These are phyloP conservation scores for Fulica atra DNA, from an alignment of 2,113 vertebrate species.

Conservation along the genomic window DNA sequence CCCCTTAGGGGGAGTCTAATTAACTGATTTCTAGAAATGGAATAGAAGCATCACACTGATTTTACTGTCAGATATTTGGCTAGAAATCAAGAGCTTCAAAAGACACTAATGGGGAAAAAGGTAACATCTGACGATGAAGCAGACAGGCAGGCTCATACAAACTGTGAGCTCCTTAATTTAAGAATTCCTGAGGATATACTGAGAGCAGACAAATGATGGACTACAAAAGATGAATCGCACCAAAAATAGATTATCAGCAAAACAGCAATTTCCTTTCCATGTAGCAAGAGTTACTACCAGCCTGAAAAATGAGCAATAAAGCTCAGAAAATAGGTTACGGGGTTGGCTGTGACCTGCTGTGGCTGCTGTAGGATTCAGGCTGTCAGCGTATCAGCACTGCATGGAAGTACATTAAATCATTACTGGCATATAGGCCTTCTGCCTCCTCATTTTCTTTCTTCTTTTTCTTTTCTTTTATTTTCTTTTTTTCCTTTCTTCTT, in stretches of 20 bases:
- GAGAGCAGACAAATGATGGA: not conserved
- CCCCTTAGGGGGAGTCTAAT: conserved; percentile 52
- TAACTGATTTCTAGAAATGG: conserved; percentile 31
- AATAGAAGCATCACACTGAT: conserved; percentile 12
- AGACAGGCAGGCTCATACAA: conserved; percentile 23
- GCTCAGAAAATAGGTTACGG: conserved; percentile 5
- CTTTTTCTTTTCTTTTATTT: not conserved
- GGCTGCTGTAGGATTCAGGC: not conserved
- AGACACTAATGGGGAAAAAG: not conserved
- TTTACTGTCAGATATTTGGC: conserved; percentile 61
- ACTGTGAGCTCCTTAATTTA: conserved; percentile 8
- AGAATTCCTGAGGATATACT: conserved; percentile 19
- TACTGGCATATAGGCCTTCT: not conserved
- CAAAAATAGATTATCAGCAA: not conserved
- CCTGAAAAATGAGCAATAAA: conserved; percentile 26
- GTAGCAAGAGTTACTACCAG: not conserved
- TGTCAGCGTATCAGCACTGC: not conserved
- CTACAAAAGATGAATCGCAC: conserved; percentile 17
- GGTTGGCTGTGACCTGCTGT: not conserved
- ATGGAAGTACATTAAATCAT: not conserved
- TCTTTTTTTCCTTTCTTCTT: no score
- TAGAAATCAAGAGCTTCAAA: conserved; percentile 53
- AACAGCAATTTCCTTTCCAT: conserved; percentile 19
- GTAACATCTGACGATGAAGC: not conserved
- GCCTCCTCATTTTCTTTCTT: not conserved